Conservation (phyloP, 2,113 vertebrate species). For the Marmota flaviventris region DNA sequence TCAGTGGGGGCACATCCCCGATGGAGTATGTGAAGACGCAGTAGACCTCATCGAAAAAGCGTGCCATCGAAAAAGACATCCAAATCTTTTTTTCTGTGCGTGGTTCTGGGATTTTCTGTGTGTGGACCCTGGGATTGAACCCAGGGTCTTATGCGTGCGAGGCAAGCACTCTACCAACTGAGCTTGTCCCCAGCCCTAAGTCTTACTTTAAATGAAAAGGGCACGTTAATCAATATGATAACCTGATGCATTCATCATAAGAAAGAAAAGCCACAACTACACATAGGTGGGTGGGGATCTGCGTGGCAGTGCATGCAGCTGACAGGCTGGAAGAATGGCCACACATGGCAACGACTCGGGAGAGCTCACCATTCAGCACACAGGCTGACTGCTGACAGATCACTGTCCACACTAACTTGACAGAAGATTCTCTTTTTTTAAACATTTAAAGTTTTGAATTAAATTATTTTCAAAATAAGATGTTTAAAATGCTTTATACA, state of each 20-base stretch:
- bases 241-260: not conserved
- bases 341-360: too few relatives aligned
- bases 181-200: not conserved
- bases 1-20: too few relatives aligned
- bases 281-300: not conserved
- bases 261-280: not conserved
- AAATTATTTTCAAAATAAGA: not conserved
- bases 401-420: not conserved
- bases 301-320: fast-evolving
- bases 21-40: too few relatives aligned
- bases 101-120: too few relatives aligned
- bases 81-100: too few relatives aligned
- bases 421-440: not conserved
- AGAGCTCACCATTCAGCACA: not conserved
- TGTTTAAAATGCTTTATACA: not conserved
- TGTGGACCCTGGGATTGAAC: too few relatives aligned
- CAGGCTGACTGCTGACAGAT: too few relatives aligned
- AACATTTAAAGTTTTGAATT: not conserved
- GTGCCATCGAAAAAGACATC: too few relatives aligned
- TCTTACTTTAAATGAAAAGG: not conserved
- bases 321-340: not conserved
- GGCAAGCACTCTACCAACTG: too few relatives aligned
- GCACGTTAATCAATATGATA: too few relatives aligned
- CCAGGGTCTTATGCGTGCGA: too few relatives aligned
- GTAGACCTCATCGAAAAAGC: too few relatives aligned